A percentile compares a stretch with the other conserved stretches of the same genome.
Conservation (phyloP, 2,113 vertebrate genomes). For the Ondatra zibethicus region DNA sequence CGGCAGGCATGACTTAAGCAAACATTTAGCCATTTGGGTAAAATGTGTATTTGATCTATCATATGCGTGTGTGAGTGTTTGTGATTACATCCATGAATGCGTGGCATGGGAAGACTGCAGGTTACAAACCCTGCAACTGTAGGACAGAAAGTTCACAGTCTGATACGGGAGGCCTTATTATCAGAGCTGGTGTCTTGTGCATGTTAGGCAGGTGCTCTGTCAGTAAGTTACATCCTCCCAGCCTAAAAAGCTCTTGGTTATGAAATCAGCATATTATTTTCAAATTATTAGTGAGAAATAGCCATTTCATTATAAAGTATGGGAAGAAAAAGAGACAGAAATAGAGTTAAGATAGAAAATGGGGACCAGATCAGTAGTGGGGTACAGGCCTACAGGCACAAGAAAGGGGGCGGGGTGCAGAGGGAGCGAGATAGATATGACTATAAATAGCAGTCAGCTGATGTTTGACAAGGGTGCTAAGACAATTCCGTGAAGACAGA, state of each 20-base stretch:
- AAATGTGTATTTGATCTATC: not conserved
- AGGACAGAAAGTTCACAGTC: not conserved
- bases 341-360: conserved; percentile 1
- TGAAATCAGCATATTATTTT: not conserved
- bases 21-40: conserved; percentile 1
- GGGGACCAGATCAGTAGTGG: not conserved
- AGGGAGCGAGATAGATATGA: too few species aligned
- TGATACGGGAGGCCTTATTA: not conserved
- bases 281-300: not conserved
- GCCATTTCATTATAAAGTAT: not conserved
- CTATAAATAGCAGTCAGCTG: not conserved
- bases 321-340: not conserved
- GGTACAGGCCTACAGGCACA: not conserved
- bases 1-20: not conserved
- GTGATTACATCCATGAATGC: too few species aligned
- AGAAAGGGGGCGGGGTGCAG: not conserved
- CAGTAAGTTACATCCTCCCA: not conserved
- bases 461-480: not conserved
- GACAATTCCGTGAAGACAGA: not conserved
- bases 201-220: not conserved
- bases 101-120: not conserved
- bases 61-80: not conserved
- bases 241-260: not conserved
- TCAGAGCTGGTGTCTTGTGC: not conserved
- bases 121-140: not conserved